These are phyloP conservation scores for Cerceris rybyensis DNA, from an alignment of 2,888 invertebrate genomes.

Conservation along the genomic window DNA sequence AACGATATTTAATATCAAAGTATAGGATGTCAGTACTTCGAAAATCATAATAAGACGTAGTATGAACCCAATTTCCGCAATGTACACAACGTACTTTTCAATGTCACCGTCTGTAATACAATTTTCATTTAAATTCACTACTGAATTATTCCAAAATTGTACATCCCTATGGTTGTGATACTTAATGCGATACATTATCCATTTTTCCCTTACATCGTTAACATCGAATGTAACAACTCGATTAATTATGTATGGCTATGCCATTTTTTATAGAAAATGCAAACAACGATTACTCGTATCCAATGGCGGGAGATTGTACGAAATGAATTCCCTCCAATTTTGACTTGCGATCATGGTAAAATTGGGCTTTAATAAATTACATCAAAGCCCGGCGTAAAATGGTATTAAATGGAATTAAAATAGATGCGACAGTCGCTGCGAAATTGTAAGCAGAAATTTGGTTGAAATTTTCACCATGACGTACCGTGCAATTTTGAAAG, in stretches of 20 bases:
- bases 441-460: not conserved
- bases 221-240: too few species aligned
- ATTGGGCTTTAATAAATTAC: not conserved
- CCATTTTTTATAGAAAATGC: not conserved
- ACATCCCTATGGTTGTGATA: not conserved
- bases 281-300: not conserved
- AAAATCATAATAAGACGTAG: too few species aligned
- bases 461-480: not conserved
- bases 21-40: too few species aligned
- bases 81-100: not conserved
- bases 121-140: conserved; percentile 8
- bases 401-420: not conserved
- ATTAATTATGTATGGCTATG: not conserved
- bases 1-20: too few species aligned
- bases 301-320: not conserved
- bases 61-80: not conserved
- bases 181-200: too few species aligned
- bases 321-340: not conserved
- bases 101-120: conserved; percentile 12
- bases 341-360: not conserved
- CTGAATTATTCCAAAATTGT: conserved; percentile 10
- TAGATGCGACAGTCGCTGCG: not conserved
- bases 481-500: not conserved
- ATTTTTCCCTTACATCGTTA: too few species aligned
- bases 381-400: not conserved